A percentile compares a stretch with the other conserved stretches of the same genome.
These are phyloP conservation scores for Hystrix brachyura DNA, from an alignment of 2,113 vertebrate genomes.

Conservation along the genomic window DNA sequence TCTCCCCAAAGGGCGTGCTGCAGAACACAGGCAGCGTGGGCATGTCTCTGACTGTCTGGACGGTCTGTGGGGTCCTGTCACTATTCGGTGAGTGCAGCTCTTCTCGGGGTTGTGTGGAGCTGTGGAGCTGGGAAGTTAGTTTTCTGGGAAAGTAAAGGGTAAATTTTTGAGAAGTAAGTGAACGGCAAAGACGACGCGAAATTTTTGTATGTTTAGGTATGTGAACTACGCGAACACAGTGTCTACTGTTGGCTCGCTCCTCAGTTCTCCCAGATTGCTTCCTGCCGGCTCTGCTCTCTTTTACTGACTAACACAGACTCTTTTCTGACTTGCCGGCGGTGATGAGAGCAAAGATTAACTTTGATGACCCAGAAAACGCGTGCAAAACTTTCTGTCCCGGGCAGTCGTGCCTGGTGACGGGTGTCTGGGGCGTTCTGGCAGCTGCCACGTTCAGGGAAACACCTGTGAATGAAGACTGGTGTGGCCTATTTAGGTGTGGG, in stretches of 20 bases:
- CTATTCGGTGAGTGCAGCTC: slow-evolving; percentile 94
- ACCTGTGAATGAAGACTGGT: slow-evolving; percentile 34
- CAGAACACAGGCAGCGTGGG: slow-evolving; percentile 95
- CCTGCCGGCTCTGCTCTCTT: not conserved
- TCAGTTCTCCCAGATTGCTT: not conserved
- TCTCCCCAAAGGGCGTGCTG: slow-evolving; percentile 97
- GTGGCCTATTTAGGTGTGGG: slow-evolving; percentile 1
- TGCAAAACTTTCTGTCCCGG: not conserved
- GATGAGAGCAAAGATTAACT: not conserved
- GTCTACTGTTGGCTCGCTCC: not conserved
- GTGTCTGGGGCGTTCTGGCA: slow-evolving; percentile 4
- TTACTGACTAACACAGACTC: not conserved
- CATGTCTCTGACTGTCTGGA: slow-evolving; percentile 96
- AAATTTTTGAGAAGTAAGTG: not conserved
- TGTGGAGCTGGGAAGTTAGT: not conserved
- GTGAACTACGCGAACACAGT: not conserved
- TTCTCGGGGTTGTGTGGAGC: not conserved
- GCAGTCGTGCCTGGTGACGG: not conserved
- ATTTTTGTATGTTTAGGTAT: not conserved
- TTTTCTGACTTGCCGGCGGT: slow-evolving; percentile 19
- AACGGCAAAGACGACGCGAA: not conserved
- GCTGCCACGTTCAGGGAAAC: not conserved
- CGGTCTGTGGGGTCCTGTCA: slow-evolving; percentile 94
- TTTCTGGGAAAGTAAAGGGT: not conserved
- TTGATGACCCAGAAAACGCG: slow-evolving; percentile 32